Evolutionary conservation across 2,797 vertebrate genomes (phyloP).

Genomic region (Gymnothorax javanicus): DNA sequence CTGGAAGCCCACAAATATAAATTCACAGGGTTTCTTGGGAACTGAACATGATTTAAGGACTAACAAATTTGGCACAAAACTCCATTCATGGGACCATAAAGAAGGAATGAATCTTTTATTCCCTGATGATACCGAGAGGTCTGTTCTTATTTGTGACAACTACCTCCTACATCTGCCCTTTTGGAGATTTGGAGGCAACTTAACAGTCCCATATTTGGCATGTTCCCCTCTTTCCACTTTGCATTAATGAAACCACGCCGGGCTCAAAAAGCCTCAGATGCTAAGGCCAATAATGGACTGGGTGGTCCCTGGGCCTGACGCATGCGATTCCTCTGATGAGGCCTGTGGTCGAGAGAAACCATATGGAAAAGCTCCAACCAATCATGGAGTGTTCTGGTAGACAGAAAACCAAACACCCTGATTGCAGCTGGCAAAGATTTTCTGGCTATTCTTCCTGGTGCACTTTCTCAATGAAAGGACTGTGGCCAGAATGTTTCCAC

Average conservation of each 20-base stretch:
- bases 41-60: neutral
- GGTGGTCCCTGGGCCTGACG: neutral
- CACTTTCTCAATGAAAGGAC: neutral
- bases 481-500: neutral
- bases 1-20: constrained; percentile 30
- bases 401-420: neutral
- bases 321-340: neutral
- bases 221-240: neutral
- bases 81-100: neutral
- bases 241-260: neutral
- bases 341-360: neutral
- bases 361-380: neutral
- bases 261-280: neutral
- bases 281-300: neutral
- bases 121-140: neutral
- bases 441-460: neutral
- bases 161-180: neutral
- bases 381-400: neutral
- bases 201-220: neutral
- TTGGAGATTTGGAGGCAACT: neutral
- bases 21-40: neutral
- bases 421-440: neutral
- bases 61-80: neutral
- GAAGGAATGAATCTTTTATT: neutral
- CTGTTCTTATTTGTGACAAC: neutral